Base-by-base conservation (phyloP, 1,140 invertebrate genomes). In the Gonioctena quinquepunctata region DNA sequence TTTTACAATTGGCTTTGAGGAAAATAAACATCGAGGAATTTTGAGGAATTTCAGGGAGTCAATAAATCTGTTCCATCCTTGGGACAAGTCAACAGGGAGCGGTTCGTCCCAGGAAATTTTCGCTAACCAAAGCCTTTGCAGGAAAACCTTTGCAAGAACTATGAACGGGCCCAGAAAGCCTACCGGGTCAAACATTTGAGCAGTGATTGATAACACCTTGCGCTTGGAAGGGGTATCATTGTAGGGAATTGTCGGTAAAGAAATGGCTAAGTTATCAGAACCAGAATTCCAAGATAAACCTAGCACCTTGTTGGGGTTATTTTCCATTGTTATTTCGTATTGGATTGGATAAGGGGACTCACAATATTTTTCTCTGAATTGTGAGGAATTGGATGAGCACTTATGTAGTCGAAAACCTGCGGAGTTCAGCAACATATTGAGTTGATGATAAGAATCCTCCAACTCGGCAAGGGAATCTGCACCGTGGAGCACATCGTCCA, bases 141-240 rank as follows among this genome's bases (percentile, higher is more conserved):
- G 70, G 11, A 76, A 65, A 16, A 70, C 26, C 28, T 77, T 76
- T 5, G 68, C 72, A 27, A 48, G 33, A n/a, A 76, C 67, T 42
- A 74, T 61, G 11, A 75, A 68, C 3, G 74, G 75, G 57, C 71
- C 71, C 16, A 68, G 21, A 25, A 73, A 70, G 1, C 77, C 77
- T 61, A 75, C 26, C 21, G 77, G 75, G 27, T 78, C 77, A 66
- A 73, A 78, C 27, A 76, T 67, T 42, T 66, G 65, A 5, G 73
- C 66, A 33, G 28, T 42, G 33, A 42, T 42, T 42, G 33, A 42
- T 8, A 42, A 42, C 11, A 4, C 33, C 1, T 42, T 42, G 33
- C 33, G 33, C 33, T 42, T 42, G n/a, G 33, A 42, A n/a, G 33
- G 33, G 11, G 33, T 42, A 56, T 80, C 74, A 27, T 67, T 63